Base-by-base conservation (phyloP, 2,113 vertebrate species). In the Mustela nigripes region DNA sequence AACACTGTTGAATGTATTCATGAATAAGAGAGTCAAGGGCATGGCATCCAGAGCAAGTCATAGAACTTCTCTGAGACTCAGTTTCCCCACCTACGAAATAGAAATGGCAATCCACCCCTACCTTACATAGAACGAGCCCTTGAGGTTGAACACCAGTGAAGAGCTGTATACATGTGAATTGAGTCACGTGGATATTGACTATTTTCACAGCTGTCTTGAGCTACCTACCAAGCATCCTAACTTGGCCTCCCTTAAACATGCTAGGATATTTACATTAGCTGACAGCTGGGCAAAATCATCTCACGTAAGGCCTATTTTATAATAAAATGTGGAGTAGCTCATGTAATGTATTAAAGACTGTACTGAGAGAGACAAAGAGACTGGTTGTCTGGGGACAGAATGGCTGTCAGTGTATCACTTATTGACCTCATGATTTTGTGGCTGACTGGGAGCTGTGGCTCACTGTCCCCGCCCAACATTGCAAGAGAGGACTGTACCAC, bases 61-160 rank as follows among this genome's bases (percentile, higher is more conserved):
- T 65, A 36, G 60, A 96, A 89, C 11, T 89, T 91, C 21, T 71
- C 74, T 33, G 65, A 97, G 65, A 92, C 62, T 90, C 87, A 92
- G n/a, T 89, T 92, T 90, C 26, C n/a, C 62, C 33, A n/a, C 22
- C 14, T 76, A 3, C 45, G 80, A 95, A 87, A 84, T 53, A 12
- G 53, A 78, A 95, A 91, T 85, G 74, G 39, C n/a, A 71, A 71
- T 48, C 63, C 14, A 60, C 36, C 28, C 42, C 33, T 86, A 62
- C 24, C n/a, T 83, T 39, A 82, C 6, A 63, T 31, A 88, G 71
- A 87, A 87, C 81, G 78, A 91, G 56, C 24, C 74, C 33, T 85
- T 92, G 36, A 82, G 53, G n/a, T 31, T 86, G 74, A 33, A 48
- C 6, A 89, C 26, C n/a, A 89, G 28, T 63, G 79, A 21, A 50